Evolutionary conservation across 2,888 invertebrate genomes (phyloP).

Genomic region (Athrips mouffetella): DNA sequence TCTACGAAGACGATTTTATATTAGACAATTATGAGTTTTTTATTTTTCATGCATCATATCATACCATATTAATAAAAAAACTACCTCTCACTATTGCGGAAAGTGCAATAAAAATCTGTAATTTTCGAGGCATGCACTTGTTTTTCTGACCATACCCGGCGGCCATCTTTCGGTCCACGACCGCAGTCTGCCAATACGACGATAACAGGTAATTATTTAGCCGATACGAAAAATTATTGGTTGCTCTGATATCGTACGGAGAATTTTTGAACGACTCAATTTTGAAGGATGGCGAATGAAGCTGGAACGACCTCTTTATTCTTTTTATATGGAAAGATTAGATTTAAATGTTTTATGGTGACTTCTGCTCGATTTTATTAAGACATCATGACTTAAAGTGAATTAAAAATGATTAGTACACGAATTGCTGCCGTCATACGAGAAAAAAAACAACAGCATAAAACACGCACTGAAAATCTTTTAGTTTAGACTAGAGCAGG

Average conservation of each 20-base stretch:
- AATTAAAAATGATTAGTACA: too few relatives aligned
- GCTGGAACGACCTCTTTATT: constrained; percentile 8
- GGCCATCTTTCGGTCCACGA: constrained; percentile 60
- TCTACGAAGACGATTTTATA: too few relatives aligned
- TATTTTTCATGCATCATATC: too few relatives aligned
- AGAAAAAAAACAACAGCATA: too few relatives aligned
- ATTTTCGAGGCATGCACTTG: constrained; percentile 11
- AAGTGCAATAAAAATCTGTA: constrained; percentile 6
- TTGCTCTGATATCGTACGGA: constrained; percentile 43
- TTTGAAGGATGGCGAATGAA: constrained; percentile 28
- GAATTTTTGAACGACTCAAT: constrained; percentile 66
- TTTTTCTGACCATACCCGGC: constrained; percentile 47
- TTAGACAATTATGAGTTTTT: not conserved
- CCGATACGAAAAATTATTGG: constrained; percentile 69
- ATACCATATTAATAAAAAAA: too few relatives aligned
- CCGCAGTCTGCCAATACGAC: constrained; percentile 56
- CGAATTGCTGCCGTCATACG: too few relatives aligned
- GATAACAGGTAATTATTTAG: constrained; percentile 72
- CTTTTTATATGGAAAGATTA: constrained; percentile 17
- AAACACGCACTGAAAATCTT: too few relatives aligned
- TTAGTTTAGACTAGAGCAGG: too few relatives aligned
- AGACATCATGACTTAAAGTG: too few relatives aligned
- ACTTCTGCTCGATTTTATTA: too few relatives aligned
- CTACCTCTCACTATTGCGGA: not conserved
- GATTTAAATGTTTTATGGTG: constrained; percentile 17